A percentile compares a stretch with the other conserved stretches of the same genome.
Evolutionary conservation across 2,113 vertebrate genomes (phyloP).

Genomic region (Elephas maximus): DNA sequence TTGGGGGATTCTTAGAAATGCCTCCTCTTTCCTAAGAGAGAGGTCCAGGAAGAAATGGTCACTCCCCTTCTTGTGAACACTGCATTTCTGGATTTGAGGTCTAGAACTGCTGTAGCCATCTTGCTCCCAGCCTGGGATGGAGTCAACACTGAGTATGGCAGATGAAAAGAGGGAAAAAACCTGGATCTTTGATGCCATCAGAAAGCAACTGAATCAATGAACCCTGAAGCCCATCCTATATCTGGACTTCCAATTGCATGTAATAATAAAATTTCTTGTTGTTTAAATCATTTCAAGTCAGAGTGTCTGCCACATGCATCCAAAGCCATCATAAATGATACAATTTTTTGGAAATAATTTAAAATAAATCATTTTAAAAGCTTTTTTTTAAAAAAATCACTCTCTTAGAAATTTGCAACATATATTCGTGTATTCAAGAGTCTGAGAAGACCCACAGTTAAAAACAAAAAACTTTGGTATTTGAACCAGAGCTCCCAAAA

Average conservation of each 20-base stretch:
- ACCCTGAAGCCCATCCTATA: background rate
- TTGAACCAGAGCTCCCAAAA: background rate
- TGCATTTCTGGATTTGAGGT: background rate
- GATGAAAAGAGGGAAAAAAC: background rate
- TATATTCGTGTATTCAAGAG: background rate
- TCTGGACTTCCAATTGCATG: background rate
- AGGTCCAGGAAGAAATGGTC: background rate
- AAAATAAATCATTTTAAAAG: background rate
- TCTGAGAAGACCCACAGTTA: background rate
- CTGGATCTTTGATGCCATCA: too few relatives aligned
- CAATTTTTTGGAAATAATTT: background rate
- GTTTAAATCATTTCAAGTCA: background rate
- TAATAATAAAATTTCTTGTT: background rate
- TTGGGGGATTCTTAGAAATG: background rate
- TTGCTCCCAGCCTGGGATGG: too few relatives aligned
- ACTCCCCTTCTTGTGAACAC: background rate
- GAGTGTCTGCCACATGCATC: too few relatives aligned
- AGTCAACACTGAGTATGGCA: rapidly evolving
- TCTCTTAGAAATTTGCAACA: background rate
- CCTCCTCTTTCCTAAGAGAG: background rate
- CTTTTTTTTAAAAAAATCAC: background rate
- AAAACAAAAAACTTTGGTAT: background rate
- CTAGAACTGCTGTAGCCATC: background rate
- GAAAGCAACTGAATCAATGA: background rate
- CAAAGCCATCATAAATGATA: background rate